Conservation (phyloP, 2,113 vertebrate species). For the Scartelaos histophorus region DNA sequence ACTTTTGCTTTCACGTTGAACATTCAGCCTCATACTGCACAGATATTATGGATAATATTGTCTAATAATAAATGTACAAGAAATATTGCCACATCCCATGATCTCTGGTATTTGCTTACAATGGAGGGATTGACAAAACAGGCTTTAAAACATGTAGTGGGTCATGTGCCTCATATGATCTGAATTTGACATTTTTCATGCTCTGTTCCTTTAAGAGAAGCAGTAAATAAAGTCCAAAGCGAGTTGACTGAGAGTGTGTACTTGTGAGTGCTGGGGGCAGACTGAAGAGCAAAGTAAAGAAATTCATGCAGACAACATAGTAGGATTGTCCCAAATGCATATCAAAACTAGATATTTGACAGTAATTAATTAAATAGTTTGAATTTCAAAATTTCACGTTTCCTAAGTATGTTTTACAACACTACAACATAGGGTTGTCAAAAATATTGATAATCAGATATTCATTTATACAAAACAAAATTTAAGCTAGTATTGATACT, state of each 20-base stretch:
- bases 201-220: neutral
- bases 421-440: too few species aligned
- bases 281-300: neutral
- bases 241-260: neutral
- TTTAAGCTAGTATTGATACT: too few species aligned
- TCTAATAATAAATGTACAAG: neutral
- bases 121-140: neutral
- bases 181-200: constrained; percentile 3
- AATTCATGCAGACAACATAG: neutral
- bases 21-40: neutral
- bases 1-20: neutral
- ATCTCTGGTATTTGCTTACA: neutral
- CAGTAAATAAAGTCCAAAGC: neutral
- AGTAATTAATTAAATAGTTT: too few species aligned
- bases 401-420: too few species aligned
- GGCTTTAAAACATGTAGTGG: neutral
- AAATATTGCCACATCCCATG: neutral
- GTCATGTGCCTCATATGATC: neutral
- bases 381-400: too few species aligned
- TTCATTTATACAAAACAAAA: too few species aligned
- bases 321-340: too few species aligned
- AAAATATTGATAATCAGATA: too few species aligned
- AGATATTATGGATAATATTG: neutral
- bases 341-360: too few species aligned
- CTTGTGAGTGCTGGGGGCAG: neutral